phyloP scores from a whole-genome alignment of 2,888 invertebrate species.

The Nymphalis urticae region DNA sequence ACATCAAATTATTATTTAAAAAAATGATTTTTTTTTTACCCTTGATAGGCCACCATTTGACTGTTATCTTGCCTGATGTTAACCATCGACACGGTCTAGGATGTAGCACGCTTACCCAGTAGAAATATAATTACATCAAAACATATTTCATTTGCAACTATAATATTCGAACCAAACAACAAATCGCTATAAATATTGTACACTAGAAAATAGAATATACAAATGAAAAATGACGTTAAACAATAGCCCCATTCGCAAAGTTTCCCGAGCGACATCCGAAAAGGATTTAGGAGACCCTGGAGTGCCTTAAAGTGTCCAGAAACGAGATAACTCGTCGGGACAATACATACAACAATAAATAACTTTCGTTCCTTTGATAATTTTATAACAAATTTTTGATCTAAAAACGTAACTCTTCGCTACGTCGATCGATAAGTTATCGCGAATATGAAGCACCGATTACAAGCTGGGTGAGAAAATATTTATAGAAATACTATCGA shows the following conservation, averaged over 20 bases:
- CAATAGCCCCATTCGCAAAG: constrained; percentile 26
- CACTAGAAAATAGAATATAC: constrained; percentile 9
- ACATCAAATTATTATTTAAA: too few species aligned
- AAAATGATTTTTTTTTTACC: too few species aligned
- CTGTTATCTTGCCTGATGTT: too few species aligned
- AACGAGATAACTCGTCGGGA: constrained; percentile 16
- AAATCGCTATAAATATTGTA: constrained; percentile 19
- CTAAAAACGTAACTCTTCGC: not conserved
- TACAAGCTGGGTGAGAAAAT: too few species aligned
- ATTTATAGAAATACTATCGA: too few species aligned
- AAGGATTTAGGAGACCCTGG: constrained; percentile 31
- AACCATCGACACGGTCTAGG: too few species aligned
- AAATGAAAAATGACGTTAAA: constrained; percentile 31
- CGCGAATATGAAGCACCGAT: too few species aligned
- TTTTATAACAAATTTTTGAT: not conserved
- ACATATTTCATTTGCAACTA: not conserved
- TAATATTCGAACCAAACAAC: not conserved
- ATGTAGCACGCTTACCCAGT: too few species aligned
- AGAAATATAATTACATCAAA: too few species aligned
- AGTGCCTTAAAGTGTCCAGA: constrained; percentile 32
- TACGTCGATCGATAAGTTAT: too few species aligned
- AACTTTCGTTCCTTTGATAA: not conserved
- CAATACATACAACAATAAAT: constrained; percentile 19
- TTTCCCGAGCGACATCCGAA: constrained; percentile 22
- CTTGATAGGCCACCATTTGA: too few species aligned